phyloP scores from a whole-genome alignment of 2,888 invertebrate species.

The Cabera pusaria region DNA sequence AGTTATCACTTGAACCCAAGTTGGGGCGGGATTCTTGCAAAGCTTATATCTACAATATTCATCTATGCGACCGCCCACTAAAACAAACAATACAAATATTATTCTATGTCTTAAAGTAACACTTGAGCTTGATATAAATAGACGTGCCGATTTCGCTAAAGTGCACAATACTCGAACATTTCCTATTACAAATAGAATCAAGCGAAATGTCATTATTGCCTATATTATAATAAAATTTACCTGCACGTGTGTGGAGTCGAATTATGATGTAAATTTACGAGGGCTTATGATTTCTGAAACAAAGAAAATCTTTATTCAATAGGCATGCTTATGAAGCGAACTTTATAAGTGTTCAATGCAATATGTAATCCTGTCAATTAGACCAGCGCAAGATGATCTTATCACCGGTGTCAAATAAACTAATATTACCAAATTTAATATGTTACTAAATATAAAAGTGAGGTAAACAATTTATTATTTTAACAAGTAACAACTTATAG shows the following conservation, averaged over 20 bases:
- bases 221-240: constrained; percentile 48
- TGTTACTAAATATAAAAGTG: too few relatives aligned
- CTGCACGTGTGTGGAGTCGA: constrained; percentile 61
- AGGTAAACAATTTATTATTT: too few relatives aligned
- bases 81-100: constrained; percentile 51
- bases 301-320: too few relatives aligned
- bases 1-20: constrained; percentile 80
- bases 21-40: constrained; percentile 77
- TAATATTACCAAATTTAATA: too few relatives aligned
- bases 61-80: constrained; percentile 73
- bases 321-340: too few relatives aligned
- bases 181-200: constrained; percentile 33
- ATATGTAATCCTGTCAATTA: too few relatives aligned
- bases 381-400: too few relatives aligned
- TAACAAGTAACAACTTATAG: too few relatives aligned
- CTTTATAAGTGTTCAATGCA: too few relatives aligned
- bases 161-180: constrained; percentile 31
- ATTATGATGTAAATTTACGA: constrained; percentile 54
- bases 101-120: constrained; percentile 34
- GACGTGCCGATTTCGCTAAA: constrained; percentile 31
- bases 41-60: constrained; percentile 76
- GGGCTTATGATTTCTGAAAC: constrained; percentile 76
- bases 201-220: constrained; percentile 36
- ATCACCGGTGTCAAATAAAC: too few relatives aligned
- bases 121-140: constrained; percentile 33